Evolutionary conservation across 2,797 vertebrate genomes (phyloP).

Genomic region (Acrocephalus scirpaceus): DNA sequence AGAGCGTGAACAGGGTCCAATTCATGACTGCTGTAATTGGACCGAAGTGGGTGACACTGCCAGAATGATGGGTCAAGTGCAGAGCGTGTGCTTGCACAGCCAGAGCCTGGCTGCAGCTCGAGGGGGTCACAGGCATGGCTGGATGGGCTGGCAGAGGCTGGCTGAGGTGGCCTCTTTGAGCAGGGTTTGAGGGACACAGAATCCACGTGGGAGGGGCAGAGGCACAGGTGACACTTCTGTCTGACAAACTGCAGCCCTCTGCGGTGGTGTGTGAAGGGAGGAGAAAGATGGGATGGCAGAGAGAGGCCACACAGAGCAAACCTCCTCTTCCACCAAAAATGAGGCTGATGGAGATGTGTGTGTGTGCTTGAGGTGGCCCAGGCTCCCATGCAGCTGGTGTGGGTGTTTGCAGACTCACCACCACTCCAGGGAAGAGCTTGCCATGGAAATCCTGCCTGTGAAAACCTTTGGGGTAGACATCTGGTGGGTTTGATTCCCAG

Average conservation of each 20-base stretch:
- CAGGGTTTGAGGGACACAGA: background rate
- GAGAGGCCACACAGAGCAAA: background rate
- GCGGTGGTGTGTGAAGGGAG: background rate
- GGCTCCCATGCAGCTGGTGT: fast-evolving
- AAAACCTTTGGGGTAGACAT: background rate
- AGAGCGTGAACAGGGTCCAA: slow-evolving; percentile 17
- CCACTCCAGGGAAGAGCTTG: background rate
- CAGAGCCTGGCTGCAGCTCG: background rate
- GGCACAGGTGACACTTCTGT: background rate
- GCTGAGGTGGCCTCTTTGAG: background rate
- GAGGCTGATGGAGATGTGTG: background rate
- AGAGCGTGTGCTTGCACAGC: background rate
- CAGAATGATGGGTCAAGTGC: slow-evolving; percentile 20
- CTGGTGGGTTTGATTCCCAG: background rate
- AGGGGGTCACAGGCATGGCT: fast-evolving
- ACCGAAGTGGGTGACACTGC: background rate
- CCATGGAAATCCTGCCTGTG: background rate
- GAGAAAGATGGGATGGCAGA: background rate
- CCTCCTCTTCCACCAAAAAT: background rate
- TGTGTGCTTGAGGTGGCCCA: fast-evolving
- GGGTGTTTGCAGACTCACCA: background rate
- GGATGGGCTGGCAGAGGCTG: background rate
- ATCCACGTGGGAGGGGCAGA: background rate
- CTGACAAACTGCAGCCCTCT: background rate
- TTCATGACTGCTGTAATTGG: slow-evolving; percentile 38